phyloP scores from a whole-genome alignment of 2,113 vertebrate species.

The Eulacestoma nigropectus region DNA sequence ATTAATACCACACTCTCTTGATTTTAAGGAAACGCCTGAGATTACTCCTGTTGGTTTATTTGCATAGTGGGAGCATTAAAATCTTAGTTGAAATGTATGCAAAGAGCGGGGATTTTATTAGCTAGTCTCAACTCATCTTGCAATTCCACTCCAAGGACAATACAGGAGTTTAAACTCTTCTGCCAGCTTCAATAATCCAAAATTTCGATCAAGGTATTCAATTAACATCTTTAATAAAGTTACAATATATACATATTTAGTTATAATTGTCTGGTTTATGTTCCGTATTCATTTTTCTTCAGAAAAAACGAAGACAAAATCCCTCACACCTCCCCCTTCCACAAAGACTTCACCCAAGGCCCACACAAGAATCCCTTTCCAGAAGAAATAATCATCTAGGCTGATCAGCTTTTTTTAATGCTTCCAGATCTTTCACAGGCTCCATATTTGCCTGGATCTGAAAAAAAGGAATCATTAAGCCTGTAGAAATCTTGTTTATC shows the following conservation, averaged over 20 bases:
- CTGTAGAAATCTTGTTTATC: background rate
- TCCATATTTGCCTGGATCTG: background rate
- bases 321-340: accelerated
- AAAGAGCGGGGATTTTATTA: background rate
- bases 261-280: background rate
- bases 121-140: background rate
- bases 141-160: background rate
- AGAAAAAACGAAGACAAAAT: accelerated
- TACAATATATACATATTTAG: accelerated
- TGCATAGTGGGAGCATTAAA: background rate
- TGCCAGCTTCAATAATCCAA: background rate
- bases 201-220: background rate
- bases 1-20: background rate
- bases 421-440: background rate
- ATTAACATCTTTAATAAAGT: background rate
- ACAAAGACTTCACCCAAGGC: background rate
- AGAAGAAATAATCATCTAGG: too few relatives aligned
- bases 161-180: background rate
- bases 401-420: background rate
- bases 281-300: background rate
- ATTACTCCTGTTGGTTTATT: background rate
- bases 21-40: background rate
- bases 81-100: background rate
- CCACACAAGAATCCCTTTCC: background rate
- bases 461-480: background rate